Percentiles rank a stretch among this genome's conserved stretches.
phyloP scores from a whole-genome alignment of 1,140 invertebrate genomes.

The Caerostris darwini region DNA sequence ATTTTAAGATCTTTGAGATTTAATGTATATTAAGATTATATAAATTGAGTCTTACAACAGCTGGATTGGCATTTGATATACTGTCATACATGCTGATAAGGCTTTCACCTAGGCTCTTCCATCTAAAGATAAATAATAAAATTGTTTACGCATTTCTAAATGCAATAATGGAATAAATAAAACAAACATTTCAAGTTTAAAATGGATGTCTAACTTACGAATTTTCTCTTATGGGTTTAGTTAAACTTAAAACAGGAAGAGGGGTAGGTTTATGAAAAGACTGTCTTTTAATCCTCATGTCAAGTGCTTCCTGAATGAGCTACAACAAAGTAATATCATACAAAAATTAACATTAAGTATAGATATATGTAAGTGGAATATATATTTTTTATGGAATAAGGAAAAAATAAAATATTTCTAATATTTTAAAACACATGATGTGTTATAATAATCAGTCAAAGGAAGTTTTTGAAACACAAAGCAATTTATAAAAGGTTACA shows the following conservation, averaged over 20 bases:
- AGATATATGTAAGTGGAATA: too few relatives aligned
- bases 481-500: too few relatives aligned
- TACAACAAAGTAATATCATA: conserved; percentile 52
- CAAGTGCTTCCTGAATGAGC: conserved; percentile 85
- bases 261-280: conserved; percentile 84
- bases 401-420: too few relatives aligned
- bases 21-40: not conserved
- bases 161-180: not conserved
- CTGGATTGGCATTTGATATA: conserved; percentile 81
- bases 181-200: not conserved
- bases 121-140: conserved; percentile 81
- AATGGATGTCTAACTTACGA: conserved; percentile 79
- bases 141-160: not conserved
- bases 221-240: conserved; percentile 84
- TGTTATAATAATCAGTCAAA: too few relatives aligned
- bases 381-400: too few relatives aligned
- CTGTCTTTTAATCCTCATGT: conserved; percentile 85
- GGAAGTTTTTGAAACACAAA: too few relatives aligned
- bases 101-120: conserved; percentile 87
- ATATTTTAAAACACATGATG: too few relatives aligned
- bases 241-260: conserved; percentile 84
- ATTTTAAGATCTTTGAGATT: not conserved
- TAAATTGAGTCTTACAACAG: conserved; percentile 80
- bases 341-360: not conserved
- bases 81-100: conserved; percentile 87